Base-by-base conservation (phyloP, 2,113 vertebrate genomes). In the Corythoichthys haematopterus region DNA sequence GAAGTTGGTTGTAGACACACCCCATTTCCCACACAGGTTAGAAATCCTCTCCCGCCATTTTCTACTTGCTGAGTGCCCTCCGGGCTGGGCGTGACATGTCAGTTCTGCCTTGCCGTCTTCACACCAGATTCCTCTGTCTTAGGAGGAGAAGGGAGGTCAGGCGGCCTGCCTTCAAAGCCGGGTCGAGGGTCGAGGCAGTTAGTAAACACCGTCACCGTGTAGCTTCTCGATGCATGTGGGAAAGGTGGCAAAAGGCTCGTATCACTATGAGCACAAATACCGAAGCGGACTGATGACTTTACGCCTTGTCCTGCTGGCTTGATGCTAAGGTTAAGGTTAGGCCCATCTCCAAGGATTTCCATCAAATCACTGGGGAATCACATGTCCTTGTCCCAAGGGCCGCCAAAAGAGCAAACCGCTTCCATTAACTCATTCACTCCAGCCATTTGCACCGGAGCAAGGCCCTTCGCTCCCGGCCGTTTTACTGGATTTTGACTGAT, bases 61-160 rank as follows among this genome's bases (percentile, higher is more conserved):
- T 65, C 38, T 66, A 37, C 64, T 53, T 66, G 69, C 45, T 72
- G 28, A 64, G 38, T 67, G 48, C 47, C 76, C 77, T 76, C 38
- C 50, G 74, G 73, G 67, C 73, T 72, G 75, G 79, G 66, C 71
- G 77, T 82, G 75, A 84, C 72, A 65, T 85, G 82, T 81, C 71
- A 80, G 79, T 70, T 80, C 70, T 85, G 72, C 85, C 74, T 87
- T 88, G 79, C 67, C 85, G 65, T 84, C 84, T 88, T 74, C 15
- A 40, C 83, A 88, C 80, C 83, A 89, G 87, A 88, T 89, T 90
- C 85, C 87, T 89, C 71, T 68, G 71, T 80, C 65, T 66, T 65
- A 71, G 56, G 72, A 67, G 65, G 59, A 58, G 71, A 46, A 75
- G 65, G 70, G 69, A 85, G 84, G 78, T 85, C 75, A 77, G 60